Evolutionary conservation across 2,797 vertebrate species (phyloP), one percentile per base, ranked within the genome.

Genomic region (Chromis chromis): DNA sequence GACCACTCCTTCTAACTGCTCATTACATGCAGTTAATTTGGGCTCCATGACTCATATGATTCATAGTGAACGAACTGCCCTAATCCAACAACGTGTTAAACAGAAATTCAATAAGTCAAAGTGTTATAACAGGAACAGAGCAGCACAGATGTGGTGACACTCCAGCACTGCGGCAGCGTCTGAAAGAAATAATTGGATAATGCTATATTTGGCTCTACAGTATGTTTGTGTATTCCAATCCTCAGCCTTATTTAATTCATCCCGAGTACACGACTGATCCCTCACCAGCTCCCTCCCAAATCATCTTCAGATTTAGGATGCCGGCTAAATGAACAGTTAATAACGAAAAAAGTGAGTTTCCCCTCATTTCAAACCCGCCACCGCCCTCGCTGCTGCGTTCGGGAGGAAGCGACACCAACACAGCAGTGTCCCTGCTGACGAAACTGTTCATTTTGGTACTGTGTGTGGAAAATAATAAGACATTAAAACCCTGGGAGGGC

Each of bases 401-500:
- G 46, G 46, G 62, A 73, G 81, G 84, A 88, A 85, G 86, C 84
- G 89, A 86, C 91, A 88, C 86, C 63, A 79, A 68, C 86, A 62
- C 67, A 66, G 70, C 54, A 21, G 75, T 39, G n/a, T 66, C 80
- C 85, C 86, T 17, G 76, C 86, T 88, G 88, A 92, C 79, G 90
- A 83, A 88, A 82, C 74, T 70, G 72, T 83, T 90, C 86, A 79
- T 85, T 94, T 88, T 78, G 78, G 79, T 83, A 33, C 65, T 46
- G 73, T 87, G 73, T 83, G 84, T 73, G 76, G 78, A 83, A 91
- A 94, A 93, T 91, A 91, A 89, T 85, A 90, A 93, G 91, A 91
- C 88, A 88, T 92, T 92, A 92, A n/a, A 90, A 92, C 89, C 87
- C 79, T 79, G 74, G 89, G 89, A 88, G 92, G 86, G 86, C 78